Conservation (phyloP, 2,113 vertebrate genomes). For the Chaetodon auriga region DNA sequence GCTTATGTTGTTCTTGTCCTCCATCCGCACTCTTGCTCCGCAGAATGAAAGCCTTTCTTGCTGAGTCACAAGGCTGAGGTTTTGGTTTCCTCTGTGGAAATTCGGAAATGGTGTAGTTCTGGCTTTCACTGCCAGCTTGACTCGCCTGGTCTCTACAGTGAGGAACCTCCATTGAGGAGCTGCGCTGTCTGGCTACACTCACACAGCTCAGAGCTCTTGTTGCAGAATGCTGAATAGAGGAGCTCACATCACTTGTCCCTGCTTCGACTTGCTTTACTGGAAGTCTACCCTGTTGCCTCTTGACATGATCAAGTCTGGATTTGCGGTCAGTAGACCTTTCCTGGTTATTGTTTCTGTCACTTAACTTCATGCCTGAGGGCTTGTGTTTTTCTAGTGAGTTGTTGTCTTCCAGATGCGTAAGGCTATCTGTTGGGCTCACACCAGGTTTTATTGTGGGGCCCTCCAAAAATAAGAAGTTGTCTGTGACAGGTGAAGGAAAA, state of each 20-base stretch:
- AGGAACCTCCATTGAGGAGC: constrained; percentile 76
- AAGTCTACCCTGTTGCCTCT: constrained; percentile 84
- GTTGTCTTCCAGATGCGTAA: constrained; percentile 49
- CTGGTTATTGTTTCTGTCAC: constrained; percentile 81
- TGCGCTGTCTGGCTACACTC: constrained; percentile 83
- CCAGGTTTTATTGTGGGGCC: constrained; percentile 80
- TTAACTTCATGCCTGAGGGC: constrained; percentile 59
- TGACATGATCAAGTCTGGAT: constrained; percentile 86
- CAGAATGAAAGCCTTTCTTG: constrained; percentile 77
- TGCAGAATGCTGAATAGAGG: constrained; percentile 84
- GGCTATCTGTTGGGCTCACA: constrained; percentile 72
- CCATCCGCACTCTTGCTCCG: constrained; percentile 72
- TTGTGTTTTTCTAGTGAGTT: constrained; percentile 62
- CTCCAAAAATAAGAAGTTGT: constrained; percentile 74
- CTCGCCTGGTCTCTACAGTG: constrained; percentile 81
- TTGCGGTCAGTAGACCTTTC: constrained; percentile 80
- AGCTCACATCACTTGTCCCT: constrained; percentile 30
- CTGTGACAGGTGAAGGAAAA: constrained; percentile 82
- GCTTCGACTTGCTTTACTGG: constrained; percentile 58
- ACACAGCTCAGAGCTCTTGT: constrained; percentile 80
- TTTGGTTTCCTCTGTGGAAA: constrained; percentile 78
- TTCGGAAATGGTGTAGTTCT: constrained; percentile 72
- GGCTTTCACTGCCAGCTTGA: constrained; percentile 76
- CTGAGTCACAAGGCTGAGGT: constrained; percentile 72
- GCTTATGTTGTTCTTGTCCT: constrained; percentile 73